Evolutionary conservation across 2,888 invertebrate genomes (phyloP).

Genomic region (Myopa testacea): DNA sequence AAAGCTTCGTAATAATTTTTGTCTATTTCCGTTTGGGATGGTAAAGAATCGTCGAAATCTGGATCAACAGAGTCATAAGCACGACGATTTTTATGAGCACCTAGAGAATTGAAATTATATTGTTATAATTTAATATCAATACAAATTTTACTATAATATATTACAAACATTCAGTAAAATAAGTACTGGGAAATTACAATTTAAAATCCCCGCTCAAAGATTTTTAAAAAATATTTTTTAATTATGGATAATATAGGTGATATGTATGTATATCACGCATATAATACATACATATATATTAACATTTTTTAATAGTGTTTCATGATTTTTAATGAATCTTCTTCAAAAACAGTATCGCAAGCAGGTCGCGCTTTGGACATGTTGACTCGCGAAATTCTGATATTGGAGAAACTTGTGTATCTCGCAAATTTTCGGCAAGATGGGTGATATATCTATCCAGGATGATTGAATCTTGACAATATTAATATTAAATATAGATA

Average conservation of each 20-base stretch:
- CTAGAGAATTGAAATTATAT: background rate
- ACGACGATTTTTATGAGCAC: slow-evolving; percentile 79
- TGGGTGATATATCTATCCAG: no score
- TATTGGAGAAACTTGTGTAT: no score
- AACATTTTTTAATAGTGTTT: background rate
- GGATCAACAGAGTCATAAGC: slow-evolving; percentile 98
- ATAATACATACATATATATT: background rate
- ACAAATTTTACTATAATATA: background rate
- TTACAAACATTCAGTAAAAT: no score
- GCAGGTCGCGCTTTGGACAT: no score
- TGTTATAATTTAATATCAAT: background rate
- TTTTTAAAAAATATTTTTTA: background rate
- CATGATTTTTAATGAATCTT: no score
- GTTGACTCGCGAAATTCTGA: no score
- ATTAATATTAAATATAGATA: no score
- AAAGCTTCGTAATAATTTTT: slow-evolving; percentile 82
- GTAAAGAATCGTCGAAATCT: slow-evolving; percentile 89
- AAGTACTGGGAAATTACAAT: no score
- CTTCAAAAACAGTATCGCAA: no score
- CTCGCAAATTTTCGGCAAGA: no score
- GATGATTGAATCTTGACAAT: no score
- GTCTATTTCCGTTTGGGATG: slow-evolving; percentile 80
- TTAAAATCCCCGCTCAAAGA: background rate
- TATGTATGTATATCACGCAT: background rate
- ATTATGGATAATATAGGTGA: background rate